These are phyloP conservation scores for Pediacus dermestoides DNA, from an alignment of 2,888 invertebrate genomes.

Conservation along the genomic window DNA sequence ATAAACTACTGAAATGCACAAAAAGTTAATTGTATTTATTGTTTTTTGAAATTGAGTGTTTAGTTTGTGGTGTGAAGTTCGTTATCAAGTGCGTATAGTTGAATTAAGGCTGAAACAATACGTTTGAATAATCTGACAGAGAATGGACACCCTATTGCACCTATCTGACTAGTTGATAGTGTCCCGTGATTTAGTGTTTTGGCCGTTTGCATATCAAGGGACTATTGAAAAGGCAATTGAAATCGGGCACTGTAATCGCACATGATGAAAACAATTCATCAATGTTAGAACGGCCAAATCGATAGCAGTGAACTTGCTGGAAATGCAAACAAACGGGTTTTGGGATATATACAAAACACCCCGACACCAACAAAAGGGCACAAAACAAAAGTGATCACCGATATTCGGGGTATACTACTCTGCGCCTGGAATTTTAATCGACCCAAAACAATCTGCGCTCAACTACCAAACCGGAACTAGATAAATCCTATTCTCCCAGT, in stretches of 20 bases:
- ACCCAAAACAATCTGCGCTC: conserved; percentile 50
- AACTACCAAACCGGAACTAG: conserved; percentile 43
- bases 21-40: too few relatives aligned
- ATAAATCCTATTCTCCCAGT: conserved; percentile 47
- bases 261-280: conserved; percentile 53
- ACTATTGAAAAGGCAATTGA: conserved; percentile 52
- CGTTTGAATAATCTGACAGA: conserved; percentile 38
- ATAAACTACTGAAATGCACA: too few relatives aligned
- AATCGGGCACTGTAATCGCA: conserved; percentile 51
- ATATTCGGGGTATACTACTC: conserved; percentile 39
- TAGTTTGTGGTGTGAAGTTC: too few relatives aligned
- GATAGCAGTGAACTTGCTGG: conserved; percentile 43
- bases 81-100: conserved; percentile 26
- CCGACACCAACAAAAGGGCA: conserved; percentile 20
- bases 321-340: conserved; percentile 39
- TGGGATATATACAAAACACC: conserved; percentile 10
- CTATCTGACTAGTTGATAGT: conserved; percentile 47
- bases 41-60: too few relatives aligned
- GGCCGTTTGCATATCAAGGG: conserved; percentile 43
- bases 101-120: conserved; percentile 30
- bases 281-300: conserved; percentile 44
- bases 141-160: conserved; percentile 38
- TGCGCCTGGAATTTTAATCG: conserved; percentile 50
- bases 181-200: conserved; percentile 47
- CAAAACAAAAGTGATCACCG: conserved; percentile 36